phyloP scores from a whole-genome alignment of 2,797 vertebrate genomes.

The Falco rusticolus region DNA sequence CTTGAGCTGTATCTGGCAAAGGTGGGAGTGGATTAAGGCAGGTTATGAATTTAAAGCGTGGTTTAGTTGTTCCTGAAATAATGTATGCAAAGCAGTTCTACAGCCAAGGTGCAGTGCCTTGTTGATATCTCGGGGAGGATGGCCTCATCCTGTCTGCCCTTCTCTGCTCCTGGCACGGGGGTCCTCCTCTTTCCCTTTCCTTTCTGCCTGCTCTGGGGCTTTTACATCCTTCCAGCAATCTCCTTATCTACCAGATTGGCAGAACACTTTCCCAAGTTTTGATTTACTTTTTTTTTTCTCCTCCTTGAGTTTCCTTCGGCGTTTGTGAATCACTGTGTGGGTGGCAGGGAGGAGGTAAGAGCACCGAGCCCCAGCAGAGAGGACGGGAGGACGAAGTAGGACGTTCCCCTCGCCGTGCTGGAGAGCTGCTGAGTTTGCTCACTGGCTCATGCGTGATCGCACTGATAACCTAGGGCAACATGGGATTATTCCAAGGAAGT shows the following conservation, averaged over 20 bases:
- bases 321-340: not conserved
- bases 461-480: not conserved
- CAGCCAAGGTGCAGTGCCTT: not conserved
- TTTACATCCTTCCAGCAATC: not conserved
- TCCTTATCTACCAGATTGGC: not conserved
- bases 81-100: not conserved
- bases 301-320: not conserved
- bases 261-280: not conserved
- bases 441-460: not conserved
- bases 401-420: fast-evolving
- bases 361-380: not conserved
- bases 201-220: not conserved
- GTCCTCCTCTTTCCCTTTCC: not conserved
- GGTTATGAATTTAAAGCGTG: not conserved
- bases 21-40: not conserved
- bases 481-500: not conserved
- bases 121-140: not conserved
- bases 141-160: not conserved
- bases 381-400: not conserved
- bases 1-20: not conserved
- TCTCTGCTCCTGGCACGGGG: not conserved
- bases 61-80: not conserved
- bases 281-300: no score
- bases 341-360: not conserved
- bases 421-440: not conserved